These are phyloP conservation scores for Coecobrya sp. DNA, from an alignment of 2,888 invertebrate genomes.

Conservation along the genomic window DNA sequence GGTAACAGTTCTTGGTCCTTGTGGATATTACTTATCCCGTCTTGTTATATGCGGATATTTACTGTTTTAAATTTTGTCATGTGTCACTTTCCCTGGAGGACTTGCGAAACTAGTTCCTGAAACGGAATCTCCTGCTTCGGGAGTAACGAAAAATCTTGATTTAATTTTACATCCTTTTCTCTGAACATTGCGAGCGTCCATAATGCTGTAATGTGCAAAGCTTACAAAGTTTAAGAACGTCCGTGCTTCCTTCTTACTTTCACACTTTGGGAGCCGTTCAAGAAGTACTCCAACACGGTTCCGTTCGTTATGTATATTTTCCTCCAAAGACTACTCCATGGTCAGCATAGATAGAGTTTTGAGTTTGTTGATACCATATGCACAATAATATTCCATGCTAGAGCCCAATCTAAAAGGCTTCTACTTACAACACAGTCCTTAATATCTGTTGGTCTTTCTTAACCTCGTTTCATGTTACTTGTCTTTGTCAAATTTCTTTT, in stretches of 20 bases:
- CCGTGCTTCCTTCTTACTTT: background rate
- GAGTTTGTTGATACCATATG: background rate
- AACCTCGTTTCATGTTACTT: background rate
- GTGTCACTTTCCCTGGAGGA: slow-evolving; percentile 32
- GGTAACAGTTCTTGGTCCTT: too few relatives aligned
- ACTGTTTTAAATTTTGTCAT: slow-evolving; percentile 14
- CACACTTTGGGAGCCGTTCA: background rate
- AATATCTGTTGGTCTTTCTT: background rate
- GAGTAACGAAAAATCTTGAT: background rate
- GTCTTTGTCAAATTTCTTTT: slow-evolving; percentile 45
- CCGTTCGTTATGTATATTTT: background rate
- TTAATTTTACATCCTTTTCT: slow-evolving; percentile 1
- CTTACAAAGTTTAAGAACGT: background rate
- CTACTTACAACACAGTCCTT: background rate
- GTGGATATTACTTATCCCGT: too few relatives aligned
- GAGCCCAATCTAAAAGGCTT: background rate
- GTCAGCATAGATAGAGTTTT: background rate
- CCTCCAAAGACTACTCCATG: background rate
- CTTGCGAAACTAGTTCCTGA: background rate
- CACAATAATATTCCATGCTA: background rate
- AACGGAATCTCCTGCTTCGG: background rate
- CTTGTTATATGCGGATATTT: background rate
- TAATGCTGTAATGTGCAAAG: background rate
- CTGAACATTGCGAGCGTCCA: background rate
- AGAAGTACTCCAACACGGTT: background rate